phyloP scores from a whole-genome alignment of 1,140 invertebrate genomes.

The Drosophila mayri region DNA sequence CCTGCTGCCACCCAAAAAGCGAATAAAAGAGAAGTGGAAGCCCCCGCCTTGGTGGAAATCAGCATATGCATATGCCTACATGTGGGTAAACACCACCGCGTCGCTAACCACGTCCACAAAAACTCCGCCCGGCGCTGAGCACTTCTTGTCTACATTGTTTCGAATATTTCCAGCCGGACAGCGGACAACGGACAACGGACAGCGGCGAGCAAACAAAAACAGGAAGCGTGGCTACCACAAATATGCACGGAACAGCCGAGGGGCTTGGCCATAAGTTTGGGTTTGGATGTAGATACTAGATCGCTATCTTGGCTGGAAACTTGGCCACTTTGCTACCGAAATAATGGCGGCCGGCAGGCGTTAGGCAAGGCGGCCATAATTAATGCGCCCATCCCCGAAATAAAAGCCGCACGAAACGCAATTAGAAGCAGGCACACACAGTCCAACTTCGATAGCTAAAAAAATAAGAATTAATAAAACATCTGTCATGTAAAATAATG shows the following conservation, averaged over 20 bases:
- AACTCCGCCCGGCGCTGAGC: conserved; percentile 56
- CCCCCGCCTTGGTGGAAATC: conserved; percentile 66
- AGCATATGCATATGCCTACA: conserved; percentile 83
- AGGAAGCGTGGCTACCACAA: conserved; percentile 83
- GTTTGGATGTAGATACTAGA: conserved; percentile 76
- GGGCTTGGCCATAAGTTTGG: conserved; percentile 52
- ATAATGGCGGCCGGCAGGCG: conserved; percentile 71
- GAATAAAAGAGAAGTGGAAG: neutral
- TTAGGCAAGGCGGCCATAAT: conserved; percentile 72
- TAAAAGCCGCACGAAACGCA: conserved; percentile 70
- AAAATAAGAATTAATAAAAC: neutral
- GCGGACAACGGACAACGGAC: conserved; percentile 23
- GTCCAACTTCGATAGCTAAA: conserved; percentile 21
- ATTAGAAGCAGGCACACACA: conserved; percentile 75
- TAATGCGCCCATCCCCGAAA: conserved; percentile 69
- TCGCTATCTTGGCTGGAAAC: conserved; percentile 67
- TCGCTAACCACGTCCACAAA: conserved; percentile 72
- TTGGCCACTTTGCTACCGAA: conserved; percentile 59
- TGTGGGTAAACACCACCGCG: conserved; percentile 83
- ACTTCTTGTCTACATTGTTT: conserved; percentile 74
- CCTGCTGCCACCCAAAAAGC: conserved; percentile 14
- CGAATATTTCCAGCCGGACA: conserved; percentile 45
- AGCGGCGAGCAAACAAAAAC: conserved; percentile 74
- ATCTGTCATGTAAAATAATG: conserved; percentile 5
- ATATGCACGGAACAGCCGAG: conserved; percentile 64